Base-by-base conservation (phyloP, 2,888 invertebrate species). In the Poecilus cupreus region DNA sequence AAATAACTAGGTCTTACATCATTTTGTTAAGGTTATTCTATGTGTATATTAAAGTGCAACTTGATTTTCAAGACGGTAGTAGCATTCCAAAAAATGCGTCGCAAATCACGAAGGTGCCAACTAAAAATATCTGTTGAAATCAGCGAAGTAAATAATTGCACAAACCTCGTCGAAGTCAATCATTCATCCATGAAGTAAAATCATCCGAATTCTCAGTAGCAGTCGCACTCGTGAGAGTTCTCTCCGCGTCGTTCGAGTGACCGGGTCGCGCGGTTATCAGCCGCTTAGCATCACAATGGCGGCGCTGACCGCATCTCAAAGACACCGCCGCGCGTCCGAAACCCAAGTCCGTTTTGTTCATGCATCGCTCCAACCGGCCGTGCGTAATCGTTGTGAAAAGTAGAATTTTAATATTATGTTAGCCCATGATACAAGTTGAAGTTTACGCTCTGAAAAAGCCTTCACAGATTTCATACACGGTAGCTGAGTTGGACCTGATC, bases 301-400 rank as follows among this genome's bases (percentile, higher is more conserved):
- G 82, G 83, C 51, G 54, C 83, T 84, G 84, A 85, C 85, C 84
- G 84, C 85, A 83, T 84, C 82, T 84, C 84, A 84, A 85, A 85
- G 85, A 83, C 80, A 85, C 86, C 87, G 83, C 86, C 85, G 83
- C 85, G 83, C 86, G 85, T 85, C 82, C 84, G 83, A 87, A 87
- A 87, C 87, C 86, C 86, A 86, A 87, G 85, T 87, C 60, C 77
- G 77, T 77, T 77, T 60, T 60, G 77, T 64, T 82, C 82, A 81
- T 26, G 57, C 75, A 78, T 77, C 82, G 75, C 26, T 57, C 74
- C 86, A 87, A 83, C 86, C 85, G 83, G 83, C 85, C 86, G 85
- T 85, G 80, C 84, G 83, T 87, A 87, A 87, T 87, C 86, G 86
- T 86, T 87, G 85, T 87, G 87, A 87, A 87, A 87, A 86, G 85